A percentile compares a stretch with the other conserved stretches of the same genome.
Conservation (phyloP, 2,888 invertebrate species). For the Cyclophora albipunctata region DNA sequence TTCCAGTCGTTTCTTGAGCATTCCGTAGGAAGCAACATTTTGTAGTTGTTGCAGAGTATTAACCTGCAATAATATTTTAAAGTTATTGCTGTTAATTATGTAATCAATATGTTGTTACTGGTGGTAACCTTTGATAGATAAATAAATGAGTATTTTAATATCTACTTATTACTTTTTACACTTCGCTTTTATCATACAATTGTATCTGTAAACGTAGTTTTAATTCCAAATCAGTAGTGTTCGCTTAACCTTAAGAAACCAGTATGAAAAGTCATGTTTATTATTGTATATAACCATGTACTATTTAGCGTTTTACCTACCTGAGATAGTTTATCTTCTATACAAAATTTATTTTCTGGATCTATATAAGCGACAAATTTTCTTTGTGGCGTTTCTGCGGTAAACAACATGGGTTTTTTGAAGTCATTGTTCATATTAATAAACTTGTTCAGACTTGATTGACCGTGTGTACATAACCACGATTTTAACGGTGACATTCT, state of each 20-base stretch:
- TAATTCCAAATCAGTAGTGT: too few species aligned
- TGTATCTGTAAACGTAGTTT: too few species aligned
- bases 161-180: too few species aligned
- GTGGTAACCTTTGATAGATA: too few species aligned
- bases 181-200: too few species aligned
- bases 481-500: conserved; percentile 90
- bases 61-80: conserved; percentile 69
- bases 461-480: conserved; percentile 93
- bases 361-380: conserved; percentile 96
- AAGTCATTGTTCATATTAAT: conserved; percentile 79
- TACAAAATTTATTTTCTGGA: conserved; percentile 89
- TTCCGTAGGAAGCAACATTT: conserved; percentile 94
- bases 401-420: conserved; percentile 86
- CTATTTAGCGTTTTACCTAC: conserved; percentile 50
- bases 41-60: conserved; percentile 94
- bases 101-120: too few species aligned
- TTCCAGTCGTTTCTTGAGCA: conserved; percentile 87
- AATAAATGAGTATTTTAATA: too few species aligned
- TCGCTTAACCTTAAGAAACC: too few species aligned
- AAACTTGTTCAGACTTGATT: conserved; percentile 87
- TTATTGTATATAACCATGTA: too few species aligned
- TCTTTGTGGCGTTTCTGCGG: conserved; percentile 89
- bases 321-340: conserved; percentile 96
- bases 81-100: not conserved
- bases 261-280: too few species aligned